A percentile compares a stretch with the other conserved stretches of the same genome.
Conservation (phyloP, 2,113 vertebrate species). For the Centropristis striata region DNA sequence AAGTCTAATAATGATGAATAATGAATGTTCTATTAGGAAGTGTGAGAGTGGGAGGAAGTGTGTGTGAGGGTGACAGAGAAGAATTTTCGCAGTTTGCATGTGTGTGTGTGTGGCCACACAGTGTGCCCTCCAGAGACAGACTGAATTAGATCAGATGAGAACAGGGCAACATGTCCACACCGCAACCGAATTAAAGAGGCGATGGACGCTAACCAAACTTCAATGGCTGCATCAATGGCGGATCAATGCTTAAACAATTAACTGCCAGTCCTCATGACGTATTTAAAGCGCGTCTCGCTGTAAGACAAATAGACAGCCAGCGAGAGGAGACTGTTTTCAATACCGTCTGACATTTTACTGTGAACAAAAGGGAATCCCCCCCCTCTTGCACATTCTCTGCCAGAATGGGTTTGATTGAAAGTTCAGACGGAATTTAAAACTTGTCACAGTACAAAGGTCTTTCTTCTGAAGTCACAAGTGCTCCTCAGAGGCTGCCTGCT, state of each 20-base stretch:
- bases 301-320: constrained; percentile 47
- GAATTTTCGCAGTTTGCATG: constrained; percentile 7
- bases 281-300: constrained; percentile 14
- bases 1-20: constrained; percentile 82
- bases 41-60: constrained; percentile 53
- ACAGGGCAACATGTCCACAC: constrained; percentile 62
- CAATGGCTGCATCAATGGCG: constrained; percentile 53
- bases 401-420: constrained; percentile 64
- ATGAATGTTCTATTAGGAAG: constrained; percentile 72
- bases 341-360: constrained; percentile 53
- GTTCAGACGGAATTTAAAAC: constrained; percentile 72
- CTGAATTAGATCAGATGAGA: constrained; percentile 70
- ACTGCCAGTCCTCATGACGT: constrained; percentile 2
- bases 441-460: constrained; percentile 60
- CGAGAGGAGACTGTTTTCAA: constrained; percentile 33
- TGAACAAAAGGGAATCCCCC: constrained; percentile 39
- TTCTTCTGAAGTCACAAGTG: constrained; percentile 53
- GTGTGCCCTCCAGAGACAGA: constrained; percentile 60
- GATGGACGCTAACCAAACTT: constrained; percentile 36
- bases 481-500: constrained; percentile 40
- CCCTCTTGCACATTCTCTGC: not conserved
- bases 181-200: constrained; percentile 62
- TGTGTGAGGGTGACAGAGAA: constrained; percentile 40
- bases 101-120: constrained; percentile 47
- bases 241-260: constrained; percentile 72